Conservation (phyloP, 2,113 vertebrate species). For the Hypomesus transpacificus region DNA sequence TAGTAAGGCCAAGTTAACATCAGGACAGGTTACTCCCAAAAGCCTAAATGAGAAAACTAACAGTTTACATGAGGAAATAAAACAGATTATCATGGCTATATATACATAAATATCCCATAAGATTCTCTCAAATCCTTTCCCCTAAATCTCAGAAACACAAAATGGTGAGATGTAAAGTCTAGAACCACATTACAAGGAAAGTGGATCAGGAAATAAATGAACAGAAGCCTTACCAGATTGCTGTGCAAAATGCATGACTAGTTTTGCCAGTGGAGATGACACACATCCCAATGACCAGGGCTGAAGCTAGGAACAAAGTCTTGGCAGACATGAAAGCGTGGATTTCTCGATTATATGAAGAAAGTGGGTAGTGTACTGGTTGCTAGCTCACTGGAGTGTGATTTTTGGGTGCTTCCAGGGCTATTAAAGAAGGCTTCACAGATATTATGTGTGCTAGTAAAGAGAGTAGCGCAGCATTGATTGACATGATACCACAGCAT, state of each 20-base stretch:
- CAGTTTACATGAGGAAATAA: not conserved
- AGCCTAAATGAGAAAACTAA: slow-evolving; percentile 38
- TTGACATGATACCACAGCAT: not conserved
- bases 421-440: not conserved
- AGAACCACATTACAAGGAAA: not conserved
- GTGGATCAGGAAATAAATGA: not conserved
- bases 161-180: not conserved
- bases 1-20: slow-evolving; percentile 40
- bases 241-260: slow-evolving; percentile 47
- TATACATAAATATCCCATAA: not conserved
- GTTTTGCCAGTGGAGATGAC: slow-evolving; percentile 20
- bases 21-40: slow-evolving; percentile 39
- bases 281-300: slow-evolving; percentile 34
- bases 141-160: not conserved
- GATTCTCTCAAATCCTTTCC: not conserved
- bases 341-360: not conserved
- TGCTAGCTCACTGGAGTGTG: no score
- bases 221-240: slow-evolving; percentile 47
- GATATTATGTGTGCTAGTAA: not conserved
- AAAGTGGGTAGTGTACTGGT: slow-evolving; percentile 1
- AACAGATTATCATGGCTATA: not conserved
- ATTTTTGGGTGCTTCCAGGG: not conserved
- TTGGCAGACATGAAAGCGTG: slow-evolving; percentile 35
- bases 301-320: slow-evolving; percentile 20
- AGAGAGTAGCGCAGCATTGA: not conserved